A percentile compares a stretch with the other conserved stretches of the same genome.
Conservation (phyloP, 1,140 invertebrate genomes). For the Drosophila tristis region DNA sequence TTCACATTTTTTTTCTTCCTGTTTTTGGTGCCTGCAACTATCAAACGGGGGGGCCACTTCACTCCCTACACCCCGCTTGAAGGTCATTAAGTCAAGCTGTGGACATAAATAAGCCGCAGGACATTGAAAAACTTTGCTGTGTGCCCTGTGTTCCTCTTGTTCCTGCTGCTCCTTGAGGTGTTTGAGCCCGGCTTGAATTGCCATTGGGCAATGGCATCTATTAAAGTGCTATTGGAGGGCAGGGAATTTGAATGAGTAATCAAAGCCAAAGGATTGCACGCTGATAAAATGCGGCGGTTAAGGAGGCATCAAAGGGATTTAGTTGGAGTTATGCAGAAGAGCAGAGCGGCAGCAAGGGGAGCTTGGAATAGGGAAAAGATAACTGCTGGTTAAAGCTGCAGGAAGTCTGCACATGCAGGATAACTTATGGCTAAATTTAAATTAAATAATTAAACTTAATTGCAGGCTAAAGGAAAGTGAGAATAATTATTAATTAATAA, state of each 20-base stretch:
- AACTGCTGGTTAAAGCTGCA: too few relatives aligned
- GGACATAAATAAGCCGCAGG: slow-evolving; percentile 70
- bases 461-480: too few relatives aligned
- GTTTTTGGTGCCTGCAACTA: slow-evolving; percentile 23
- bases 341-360: too few relatives aligned
- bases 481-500: too few relatives aligned
- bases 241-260: slow-evolving; percentile 5
- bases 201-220: slow-evolving; percentile 25
- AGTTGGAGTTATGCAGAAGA: too few relatives aligned
- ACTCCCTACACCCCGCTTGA: neutral
- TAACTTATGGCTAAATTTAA: too few relatives aligned
- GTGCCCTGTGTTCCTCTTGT: slow-evolving; percentile 47
- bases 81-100: slow-evolving; percentile 78
- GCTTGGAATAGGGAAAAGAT: too few relatives aligned
- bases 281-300: slow-evolving; percentile 7
- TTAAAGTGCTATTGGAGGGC: slow-evolving; percentile 6
- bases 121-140: slow-evolving; percentile 53
- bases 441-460: too few relatives aligned
- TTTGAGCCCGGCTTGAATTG: slow-evolving; percentile 25
- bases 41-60: neutral
- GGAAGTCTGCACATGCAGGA: too few relatives aligned
- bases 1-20: too few relatives aligned
- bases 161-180: slow-evolving; percentile 31
- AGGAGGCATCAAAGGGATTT: neutral
- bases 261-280: slow-evolving; percentile 18